Evolutionary conservation across 53 echinoderm and acorn worm genomes (phyloP), one percentile per base, ranked within the genome.

Genomic region (Apostichopus leukothele): DNA sequence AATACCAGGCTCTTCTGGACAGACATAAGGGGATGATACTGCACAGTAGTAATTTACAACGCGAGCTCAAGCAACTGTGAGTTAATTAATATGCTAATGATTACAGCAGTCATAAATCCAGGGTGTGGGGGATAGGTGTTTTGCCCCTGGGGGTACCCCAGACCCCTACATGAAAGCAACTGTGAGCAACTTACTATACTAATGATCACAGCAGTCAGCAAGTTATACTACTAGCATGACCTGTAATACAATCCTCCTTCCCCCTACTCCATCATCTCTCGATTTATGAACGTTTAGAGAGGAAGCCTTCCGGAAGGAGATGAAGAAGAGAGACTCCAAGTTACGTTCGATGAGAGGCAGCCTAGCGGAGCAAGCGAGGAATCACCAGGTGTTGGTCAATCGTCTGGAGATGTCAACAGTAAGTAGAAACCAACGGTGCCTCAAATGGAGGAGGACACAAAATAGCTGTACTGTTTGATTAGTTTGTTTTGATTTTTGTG

Each of bases 1-100:
- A 96, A 50, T 98, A 98, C 90, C 94, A 94, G 75, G 89, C 99
- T 4, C 86, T 98, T 53, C 78, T 98, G 50, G 99, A 98, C 10
- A 87, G 99, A 55, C 95, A 98, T 91, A 98, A 98, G 52, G 93
- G 91, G 9, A 85, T 96, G 75, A 98, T 98, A 53, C 91, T 98
- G 20, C 92, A 94, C 85, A 94, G 93, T 39, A 98, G 93, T 85
- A 88, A 86, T 52, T 75, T 95, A 13, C 93, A 98, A 78, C 80
- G 99, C 75, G 99, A 98, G 78, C 81, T 98, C 63, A 92, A 91
- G 66, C 84, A 91, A 76, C n/a, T 98, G 99, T 98, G 90, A 86
- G 97, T 96, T 39, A 39, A 39, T 39, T 39, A 39, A 39, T 39
- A 39, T 39, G 39, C 39, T 39, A 39, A 39, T 39, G 39, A 39